These are phyloP conservation scores for Hypomecis atomaria DNA, from an alignment of 2,888 invertebrate genomes.

Conservation along the genomic window DNA sequence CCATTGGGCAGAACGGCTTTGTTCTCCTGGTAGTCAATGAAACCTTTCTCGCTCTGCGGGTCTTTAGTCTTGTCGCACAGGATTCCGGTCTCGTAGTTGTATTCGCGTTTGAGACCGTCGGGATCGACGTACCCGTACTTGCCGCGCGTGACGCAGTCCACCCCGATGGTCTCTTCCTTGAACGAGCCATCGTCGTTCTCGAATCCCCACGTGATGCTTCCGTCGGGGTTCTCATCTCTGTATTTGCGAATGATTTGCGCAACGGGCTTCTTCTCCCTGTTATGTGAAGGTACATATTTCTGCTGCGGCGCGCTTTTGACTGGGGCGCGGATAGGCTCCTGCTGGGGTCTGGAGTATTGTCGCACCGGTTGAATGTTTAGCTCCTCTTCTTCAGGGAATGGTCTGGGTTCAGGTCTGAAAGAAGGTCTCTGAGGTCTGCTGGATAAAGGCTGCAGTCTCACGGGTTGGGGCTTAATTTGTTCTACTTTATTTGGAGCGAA, in stretches of 20 bases:
- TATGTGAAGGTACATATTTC: slow-evolving; percentile 69
- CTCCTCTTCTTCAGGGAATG: slow-evolving; percentile 76
- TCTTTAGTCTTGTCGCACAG: slow-evolving; percentile 86
- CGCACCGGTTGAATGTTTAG: slow-evolving; percentile 74
- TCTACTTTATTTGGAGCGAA: slow-evolving; percentile 74
- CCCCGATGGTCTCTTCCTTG: slow-evolving; percentile 93
- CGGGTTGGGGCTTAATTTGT: slow-evolving; percentile 71
- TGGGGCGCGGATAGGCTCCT: slow-evolving; percentile 69
- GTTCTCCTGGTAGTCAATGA: slow-evolving; percentile 90
- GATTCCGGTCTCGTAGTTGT: slow-evolving; percentile 92
- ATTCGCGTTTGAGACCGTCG: slow-evolving; percentile 92
- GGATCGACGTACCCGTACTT: slow-evolving; percentile 94
- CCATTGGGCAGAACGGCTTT: slow-evolving; percentile 90
- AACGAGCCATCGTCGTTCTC: slow-evolving; percentile 95
- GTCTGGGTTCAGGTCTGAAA: slow-evolving; percentile 79
- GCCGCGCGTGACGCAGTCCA: slow-evolving; percentile 90
- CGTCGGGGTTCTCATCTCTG: slow-evolving; percentile 91
- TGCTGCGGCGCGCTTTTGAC: slow-evolving; percentile 70
- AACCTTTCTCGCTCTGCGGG: slow-evolving; percentile 85
- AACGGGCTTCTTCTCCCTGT: slow-evolving; percentile 87
- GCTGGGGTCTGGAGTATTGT: slow-evolving; percentile 77
- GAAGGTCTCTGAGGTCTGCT: slow-evolving; percentile 81
- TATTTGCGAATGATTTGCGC: slow-evolving; percentile 89
- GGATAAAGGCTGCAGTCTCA: slow-evolving; percentile 75
- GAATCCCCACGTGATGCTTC: slow-evolving; percentile 94